Evolutionary conservation across 2,888 invertebrate genomes (phyloP).

Genomic region (Metacarcinus magister): DNA sequence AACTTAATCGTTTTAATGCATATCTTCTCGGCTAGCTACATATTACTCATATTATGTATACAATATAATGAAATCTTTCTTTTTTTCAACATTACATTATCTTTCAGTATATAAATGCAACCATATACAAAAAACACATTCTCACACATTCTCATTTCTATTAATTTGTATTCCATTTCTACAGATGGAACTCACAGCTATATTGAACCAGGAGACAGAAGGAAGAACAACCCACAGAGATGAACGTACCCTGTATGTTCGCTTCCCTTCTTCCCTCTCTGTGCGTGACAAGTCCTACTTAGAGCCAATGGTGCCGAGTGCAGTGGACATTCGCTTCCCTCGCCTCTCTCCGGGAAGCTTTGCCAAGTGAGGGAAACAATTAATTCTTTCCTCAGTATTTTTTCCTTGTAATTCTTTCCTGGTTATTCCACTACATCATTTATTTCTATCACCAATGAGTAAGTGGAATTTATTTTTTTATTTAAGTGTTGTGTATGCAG

Average conservation of each 20-base stretch:
- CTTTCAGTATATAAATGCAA: too few species aligned
- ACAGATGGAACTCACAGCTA: not conserved
- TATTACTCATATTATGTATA: too few species aligned
- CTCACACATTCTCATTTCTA: too few species aligned
- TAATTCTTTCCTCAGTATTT: not conserved
- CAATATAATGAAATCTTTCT: too few species aligned
- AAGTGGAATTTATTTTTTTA: not conserved
- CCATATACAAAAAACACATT: too few species aligned
- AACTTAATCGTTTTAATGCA: not conserved
- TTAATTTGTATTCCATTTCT: too few species aligned
- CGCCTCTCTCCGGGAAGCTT: not conserved
- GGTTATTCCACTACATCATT: too few species aligned
- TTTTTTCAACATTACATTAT: too few species aligned
- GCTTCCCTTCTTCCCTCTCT: not conserved
- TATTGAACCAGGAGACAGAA: not conserved
- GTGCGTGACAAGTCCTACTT: not conserved
- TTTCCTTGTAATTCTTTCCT: not conserved
- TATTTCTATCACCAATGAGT: not conserved
- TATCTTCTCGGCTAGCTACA: too few species aligned
- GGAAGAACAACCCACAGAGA: not conserved
- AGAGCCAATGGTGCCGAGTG: not conserved
- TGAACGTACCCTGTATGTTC: not conserved
- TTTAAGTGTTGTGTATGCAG: not conserved
- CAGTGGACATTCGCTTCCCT: constrained; percentile 32
- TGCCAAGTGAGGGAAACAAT: not conserved